A percentile compares a stretch with the other conserved stretches of the same genome.
phyloP scores from a whole-genome alignment of 2,797 vertebrate species.

The Scomberomorus guttatus region DNA sequence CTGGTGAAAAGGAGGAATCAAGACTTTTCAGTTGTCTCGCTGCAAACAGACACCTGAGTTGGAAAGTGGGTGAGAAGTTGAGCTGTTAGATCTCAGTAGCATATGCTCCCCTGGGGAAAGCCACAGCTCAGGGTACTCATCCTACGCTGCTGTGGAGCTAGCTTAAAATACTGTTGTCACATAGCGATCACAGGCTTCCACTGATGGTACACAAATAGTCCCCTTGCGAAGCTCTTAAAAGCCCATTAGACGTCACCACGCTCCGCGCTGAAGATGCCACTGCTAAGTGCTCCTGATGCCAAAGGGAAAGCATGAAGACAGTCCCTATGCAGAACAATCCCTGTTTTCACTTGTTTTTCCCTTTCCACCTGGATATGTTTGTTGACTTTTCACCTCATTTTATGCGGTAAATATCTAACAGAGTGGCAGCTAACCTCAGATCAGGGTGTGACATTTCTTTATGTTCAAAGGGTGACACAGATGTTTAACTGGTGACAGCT shows the following conservation, averaged over 20 bases:
- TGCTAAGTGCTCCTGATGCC: constrained; percentile 85
- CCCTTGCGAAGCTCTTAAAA: constrained; percentile 82
- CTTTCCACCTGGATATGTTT: constrained; percentile 73
- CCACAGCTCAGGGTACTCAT: constrained; percentile 78
- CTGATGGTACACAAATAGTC: constrained; percentile 85
- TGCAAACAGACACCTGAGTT: constrained; percentile 82
- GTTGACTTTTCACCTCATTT: constrained; percentile 81
- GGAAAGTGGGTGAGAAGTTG: constrained; percentile 84
- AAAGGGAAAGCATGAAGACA: constrained; percentile 80
- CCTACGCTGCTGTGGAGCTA: constrained; percentile 61
- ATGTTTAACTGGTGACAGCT: constrained; percentile 60
- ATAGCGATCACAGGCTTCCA: constrained; percentile 80
- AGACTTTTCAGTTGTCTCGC: constrained; percentile 83
- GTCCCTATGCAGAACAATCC: constrained; percentile 73
- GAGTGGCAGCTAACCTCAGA: constrained; percentile 72
- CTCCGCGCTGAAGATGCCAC: constrained; percentile 73
- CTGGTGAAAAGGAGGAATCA: constrained; percentile 76
- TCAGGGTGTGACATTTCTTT: constrained; percentile 70
- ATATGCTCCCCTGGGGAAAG: constrained; percentile 75
- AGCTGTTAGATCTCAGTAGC: constrained; percentile 83
- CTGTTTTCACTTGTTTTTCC: constrained; percentile 59
- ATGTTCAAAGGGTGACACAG: constrained; percentile 60
- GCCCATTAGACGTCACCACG: constrained; percentile 82
- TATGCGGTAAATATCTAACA: constrained; percentile 76
- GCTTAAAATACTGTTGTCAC: constrained; percentile 83